Base-by-base conservation (phyloP, 2,113 vertebrate species). In the Diglossa brunneiventris region DNA sequence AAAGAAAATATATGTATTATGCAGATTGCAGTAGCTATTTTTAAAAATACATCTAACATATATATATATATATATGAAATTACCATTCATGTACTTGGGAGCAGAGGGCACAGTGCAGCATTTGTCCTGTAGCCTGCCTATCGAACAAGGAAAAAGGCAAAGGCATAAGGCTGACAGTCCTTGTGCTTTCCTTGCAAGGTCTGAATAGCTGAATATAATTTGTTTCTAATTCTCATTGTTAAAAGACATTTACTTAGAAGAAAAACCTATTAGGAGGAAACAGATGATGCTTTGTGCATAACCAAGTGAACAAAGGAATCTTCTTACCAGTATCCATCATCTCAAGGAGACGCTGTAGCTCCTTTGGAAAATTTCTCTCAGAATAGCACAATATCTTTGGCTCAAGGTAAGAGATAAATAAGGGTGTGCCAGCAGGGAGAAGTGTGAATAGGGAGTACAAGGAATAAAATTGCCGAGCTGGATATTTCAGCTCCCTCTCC, bases 351-450 rank as follows among this genome's bases (percentile, higher is more conserved):
- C 0, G 0, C 41, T 91, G 55, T 33, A 74, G 11, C 55, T 79
- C 22, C 49, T 95, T 59, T 83, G 35, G 84, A 92, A 82, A 66
- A 62, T 37, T 10, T 41, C 20, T 83, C 74, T 92, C 55, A 61
- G 33, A 90, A 89, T 33, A 82, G n/a, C 41, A 69, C 62, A 75
- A 18, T 87, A n/a, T 82, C 59, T 94, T 81, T 91, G 37, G 41
- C 70, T 92, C 59, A 69, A 94, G 53, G 77, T 89, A 92, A 58
- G 62, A 94, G 44, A 85, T 33, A 78, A 96, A 76, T 44, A 94
- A 56, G 21, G 31, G n/a, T 83, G 69, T 83, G 55, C 72, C 1
- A 1, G n/a, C 63, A 86, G 68, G 39, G 78, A 94, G 30, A 83
- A 92, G 47, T 33, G 41, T 37, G 37, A 89, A 85, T 41, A 83